Evolutionary conservation across 1,140 invertebrate species (phyloP).

Genomic region (Eumeta japonica): DNA sequence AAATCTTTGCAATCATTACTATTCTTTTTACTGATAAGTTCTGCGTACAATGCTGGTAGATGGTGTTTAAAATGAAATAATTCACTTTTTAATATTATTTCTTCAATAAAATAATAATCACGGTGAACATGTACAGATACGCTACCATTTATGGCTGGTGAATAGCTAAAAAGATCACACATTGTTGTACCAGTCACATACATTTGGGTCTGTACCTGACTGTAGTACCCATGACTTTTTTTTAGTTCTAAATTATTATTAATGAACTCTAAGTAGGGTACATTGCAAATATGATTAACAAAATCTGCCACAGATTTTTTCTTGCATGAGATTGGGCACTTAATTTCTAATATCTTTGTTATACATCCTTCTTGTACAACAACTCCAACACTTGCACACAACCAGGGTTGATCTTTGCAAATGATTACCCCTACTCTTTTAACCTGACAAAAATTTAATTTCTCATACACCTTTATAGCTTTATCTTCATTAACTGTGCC

Average conservation of each 20-base stretch:
- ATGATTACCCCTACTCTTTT: conserved; percentile 2
- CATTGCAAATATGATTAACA: conserved; percentile 13
- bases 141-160: conserved; percentile 14
- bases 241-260: conserved; percentile 11
- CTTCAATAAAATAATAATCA: conserved; percentile 19
- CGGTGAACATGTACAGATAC: conserved; percentile 10
- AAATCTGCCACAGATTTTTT: conserved; percentile 15
- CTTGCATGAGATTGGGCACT: conserved; percentile 20
- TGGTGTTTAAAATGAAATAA: conserved; percentile 20
- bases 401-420: conserved; percentile 5
- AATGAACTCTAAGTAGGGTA: conserved; percentile 16
- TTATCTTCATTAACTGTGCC: conserved; percentile 4
- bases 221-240: conserved; percentile 19
- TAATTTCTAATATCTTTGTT: conserved; percentile 21
- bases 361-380: conserved; percentile 6
- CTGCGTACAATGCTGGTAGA: conserved; percentile 10
- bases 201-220: conserved; percentile 22
- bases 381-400: conserved; percentile 3
- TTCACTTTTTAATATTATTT: conserved; percentile 14
- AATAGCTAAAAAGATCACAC: conserved; percentile 22
- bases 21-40: too few relatives aligned
- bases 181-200: conserved; percentile 16
- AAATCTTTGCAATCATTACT: conserved; percentile 1
- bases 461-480: conserved; percentile 3
- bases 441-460: conserved; percentile 1